phyloP scores from a whole-genome alignment of 1,140 invertebrate genomes.

The Bemisia tabaci region DNA sequence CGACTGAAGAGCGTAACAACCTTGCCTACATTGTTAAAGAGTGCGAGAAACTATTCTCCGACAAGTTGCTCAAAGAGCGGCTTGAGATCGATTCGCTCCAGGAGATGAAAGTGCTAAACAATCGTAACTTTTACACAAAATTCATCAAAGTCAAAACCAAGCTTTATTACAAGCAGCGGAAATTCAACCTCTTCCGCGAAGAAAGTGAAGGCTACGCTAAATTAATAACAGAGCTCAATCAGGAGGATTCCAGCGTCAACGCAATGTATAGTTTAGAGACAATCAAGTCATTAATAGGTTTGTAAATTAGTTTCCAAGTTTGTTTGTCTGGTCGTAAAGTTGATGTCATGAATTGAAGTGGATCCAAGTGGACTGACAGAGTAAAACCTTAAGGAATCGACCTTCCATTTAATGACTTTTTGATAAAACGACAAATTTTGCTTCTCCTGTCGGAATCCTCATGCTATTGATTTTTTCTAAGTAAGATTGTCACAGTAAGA shows the following conservation, averaged over 20 bases:
- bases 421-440: too few relatives aligned
- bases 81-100: conserved; percentile 86
- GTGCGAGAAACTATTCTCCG: conserved; percentile 63
- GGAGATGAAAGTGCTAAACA: conserved; percentile 81
- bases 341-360: too few relatives aligned
- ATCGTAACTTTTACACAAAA: conserved; percentile 84
- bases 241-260: conserved; percentile 54
- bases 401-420: too few relatives aligned
- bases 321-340: conserved; percentile 8
- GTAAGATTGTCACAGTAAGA: too few relatives aligned
- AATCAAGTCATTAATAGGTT: conserved; percentile 86
- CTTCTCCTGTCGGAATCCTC: too few relatives aligned
- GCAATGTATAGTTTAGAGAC: conserved; percentile 57
- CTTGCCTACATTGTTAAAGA: conserved; percentile 66
- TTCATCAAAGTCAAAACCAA: conserved; percentile 98
- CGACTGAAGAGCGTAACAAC: conserved; percentile 49
- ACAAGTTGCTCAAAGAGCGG: conserved; percentile 77
- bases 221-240: conserved; percentile 89
- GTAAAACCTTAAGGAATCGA: too few relatives aligned
- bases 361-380: too few relatives aligned
- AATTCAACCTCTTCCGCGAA: conserved; percentile 96
- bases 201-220: conserved; percentile 99
- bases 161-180: conserved; percentile 96
- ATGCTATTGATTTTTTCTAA: too few relatives aligned
- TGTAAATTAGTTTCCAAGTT: conserved; percentile 15